A percentile compares a stretch with the other conserved stretches of the same genome.
Conservation (phyloP, 92 coral and sea anemone species). For the Porites cylindrica region DNA sequence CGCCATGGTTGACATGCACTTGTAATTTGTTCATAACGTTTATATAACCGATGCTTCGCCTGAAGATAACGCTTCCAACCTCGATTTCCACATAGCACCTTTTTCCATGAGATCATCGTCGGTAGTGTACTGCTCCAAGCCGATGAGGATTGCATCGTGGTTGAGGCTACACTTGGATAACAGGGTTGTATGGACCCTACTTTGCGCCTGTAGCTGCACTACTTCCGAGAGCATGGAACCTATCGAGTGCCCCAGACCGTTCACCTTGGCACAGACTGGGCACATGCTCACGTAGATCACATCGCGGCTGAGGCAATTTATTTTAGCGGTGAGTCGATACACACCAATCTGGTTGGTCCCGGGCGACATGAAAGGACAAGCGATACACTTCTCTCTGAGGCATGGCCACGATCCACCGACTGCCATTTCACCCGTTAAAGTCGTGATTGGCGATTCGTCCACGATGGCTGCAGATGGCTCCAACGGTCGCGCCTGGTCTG, state of each 20-base stretch:
- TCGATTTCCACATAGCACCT: neutral
- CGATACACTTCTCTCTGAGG: neutral
- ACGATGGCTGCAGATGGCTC: neutral
- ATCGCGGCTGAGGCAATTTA: neutral
- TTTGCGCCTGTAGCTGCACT: neutral
- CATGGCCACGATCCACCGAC: conserved; percentile 1
- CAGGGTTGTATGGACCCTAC: neutral
- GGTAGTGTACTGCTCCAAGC: neutral
- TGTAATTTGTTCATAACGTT: neutral
- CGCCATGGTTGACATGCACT: neutral
- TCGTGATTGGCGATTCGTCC: neutral
- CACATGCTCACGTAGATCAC: neutral
- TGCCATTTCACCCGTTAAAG: too few relatives aligned
- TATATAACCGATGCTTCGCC: neutral
- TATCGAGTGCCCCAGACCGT: neutral
- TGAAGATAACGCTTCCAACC: neutral
- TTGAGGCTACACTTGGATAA: neutral
- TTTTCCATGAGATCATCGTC: neutral
- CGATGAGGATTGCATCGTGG: neutral
- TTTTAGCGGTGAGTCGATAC: neutral
- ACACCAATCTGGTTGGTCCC: neutral
- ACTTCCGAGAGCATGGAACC: neutral
- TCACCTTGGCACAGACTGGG: neutral
- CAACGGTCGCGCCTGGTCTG: neutral
- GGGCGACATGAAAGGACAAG: conserved; percentile 1